Percentiles rank a stretch among this genome's conserved stretches.
phyloP scores from a whole-genome alignment of 2,113 vertebrate genomes.

The Platanista minor region DNA sequence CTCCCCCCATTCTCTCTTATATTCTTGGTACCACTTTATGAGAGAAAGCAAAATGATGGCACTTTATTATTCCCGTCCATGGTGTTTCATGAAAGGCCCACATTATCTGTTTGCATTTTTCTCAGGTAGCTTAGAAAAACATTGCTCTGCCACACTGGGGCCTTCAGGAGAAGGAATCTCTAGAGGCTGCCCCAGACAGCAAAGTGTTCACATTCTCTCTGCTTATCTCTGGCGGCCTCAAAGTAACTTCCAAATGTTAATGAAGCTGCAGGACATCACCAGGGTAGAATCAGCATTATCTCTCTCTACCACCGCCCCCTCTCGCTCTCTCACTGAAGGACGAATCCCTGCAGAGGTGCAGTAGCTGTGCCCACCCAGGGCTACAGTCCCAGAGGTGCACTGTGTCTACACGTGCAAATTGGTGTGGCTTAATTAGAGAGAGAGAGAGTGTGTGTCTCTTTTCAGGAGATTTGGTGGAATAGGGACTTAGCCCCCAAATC shows the following conservation, averaged over 20 bases:
- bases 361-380: not conserved
- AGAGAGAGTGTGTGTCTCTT: not conserved
- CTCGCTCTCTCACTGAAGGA: not conserved
- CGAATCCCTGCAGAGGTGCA: not conserved
- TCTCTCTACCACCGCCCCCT: not conserved
- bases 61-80: not conserved
- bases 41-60: not conserved
- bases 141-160: not conserved
- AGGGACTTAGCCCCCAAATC: not conserved
- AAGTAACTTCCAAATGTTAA: not conserved
- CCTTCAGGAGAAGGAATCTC: not conserved
- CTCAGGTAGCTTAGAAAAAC: constrained; percentile 31
- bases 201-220: not conserved
- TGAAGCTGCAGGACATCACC: not conserved
- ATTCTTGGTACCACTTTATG: not conserved
- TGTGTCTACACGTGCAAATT: not conserved
- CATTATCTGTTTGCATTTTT: constrained; percentile 34
- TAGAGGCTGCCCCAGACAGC: not conserved
- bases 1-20: not conserved
- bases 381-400: too few relatives aligned
- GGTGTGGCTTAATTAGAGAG: not conserved
- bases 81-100: not conserved
- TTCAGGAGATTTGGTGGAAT: not conserved
- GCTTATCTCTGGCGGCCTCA: not conserved
- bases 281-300: not conserved